Percentiles rank a stretch among this genome's conserved stretches.
Evolutionary conservation across 1,140 invertebrate species (phyloP).

Genomic region (Whitmania pigra): DNA sequence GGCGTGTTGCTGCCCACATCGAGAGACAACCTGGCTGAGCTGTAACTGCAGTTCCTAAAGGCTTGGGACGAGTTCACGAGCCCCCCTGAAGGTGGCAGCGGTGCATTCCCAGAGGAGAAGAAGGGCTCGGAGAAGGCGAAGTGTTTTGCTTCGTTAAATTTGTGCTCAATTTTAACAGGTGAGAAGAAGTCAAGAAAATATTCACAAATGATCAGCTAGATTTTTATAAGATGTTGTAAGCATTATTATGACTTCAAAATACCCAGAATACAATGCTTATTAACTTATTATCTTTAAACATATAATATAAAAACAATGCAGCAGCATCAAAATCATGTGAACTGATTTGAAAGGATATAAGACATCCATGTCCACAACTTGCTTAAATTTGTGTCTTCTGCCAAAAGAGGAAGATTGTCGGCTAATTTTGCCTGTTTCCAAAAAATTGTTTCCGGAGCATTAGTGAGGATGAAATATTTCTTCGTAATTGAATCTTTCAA

Average conservation of each 20-base stretch:
- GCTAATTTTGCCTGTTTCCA: not conserved
- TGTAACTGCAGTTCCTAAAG: not conserved
- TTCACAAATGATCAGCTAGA: too few relatives aligned
- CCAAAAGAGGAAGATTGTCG: not conserved
- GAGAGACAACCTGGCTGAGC: not conserved
- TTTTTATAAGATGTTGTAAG: too few relatives aligned
- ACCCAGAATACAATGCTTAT: not conserved
- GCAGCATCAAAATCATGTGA: not conserved
- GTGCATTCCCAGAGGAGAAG: not conserved
- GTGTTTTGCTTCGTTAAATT: too few relatives aligned
- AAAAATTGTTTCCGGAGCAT: not conserved
- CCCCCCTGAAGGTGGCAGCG: not conserved
- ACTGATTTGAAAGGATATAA: slow-evolving; percentile 2
- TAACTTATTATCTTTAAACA: not conserved
- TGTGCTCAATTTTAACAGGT: too few relatives aligned
- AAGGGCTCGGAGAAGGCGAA: not conserved
- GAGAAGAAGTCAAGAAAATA: too few relatives aligned
- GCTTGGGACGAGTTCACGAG: not conserved
- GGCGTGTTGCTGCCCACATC: not conserved
- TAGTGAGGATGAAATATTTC: not conserved
- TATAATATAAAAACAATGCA: not conserved
- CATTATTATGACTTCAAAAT: not conserved
- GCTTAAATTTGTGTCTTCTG: not conserved
- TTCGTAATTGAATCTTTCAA: too few relatives aligned
- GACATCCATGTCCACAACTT: not conserved